Percentiles rank a stretch among this genome's conserved stretches.
Conservation (phyloP, 2,888 invertebrate genomes). For the Holacanthella duospinosa region DNA sequence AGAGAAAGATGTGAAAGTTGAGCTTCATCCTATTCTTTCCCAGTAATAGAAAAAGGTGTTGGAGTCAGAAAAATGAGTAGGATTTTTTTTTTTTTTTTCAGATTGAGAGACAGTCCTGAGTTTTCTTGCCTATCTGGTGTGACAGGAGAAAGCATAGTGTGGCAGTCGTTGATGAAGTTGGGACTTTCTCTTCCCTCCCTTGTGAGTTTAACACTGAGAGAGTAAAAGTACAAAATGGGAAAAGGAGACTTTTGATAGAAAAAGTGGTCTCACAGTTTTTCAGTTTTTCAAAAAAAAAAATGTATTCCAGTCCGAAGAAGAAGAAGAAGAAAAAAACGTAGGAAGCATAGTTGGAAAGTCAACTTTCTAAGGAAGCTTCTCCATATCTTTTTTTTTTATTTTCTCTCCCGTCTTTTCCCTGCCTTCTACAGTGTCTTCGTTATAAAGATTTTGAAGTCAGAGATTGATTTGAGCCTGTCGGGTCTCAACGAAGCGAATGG, state of each 20-base stretch:
- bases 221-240: slow-evolving; percentile 1
- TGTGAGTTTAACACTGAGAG: slow-evolving; percentile 6
- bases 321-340: slow-evolving; percentile 6
- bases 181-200: slow-evolving; percentile 9
- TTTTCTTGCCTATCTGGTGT: no score
- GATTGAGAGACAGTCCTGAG: not conserved
- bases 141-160: not conserved
- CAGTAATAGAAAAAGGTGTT: not conserved
- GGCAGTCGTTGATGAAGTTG: slow-evolving; percentile 8
- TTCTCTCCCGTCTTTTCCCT: not conserved
- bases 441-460: slow-evolving; percentile 8
- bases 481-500: slow-evolving; percentile 16
- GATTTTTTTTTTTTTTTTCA: not conserved
- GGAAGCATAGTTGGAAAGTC: no score
- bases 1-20: not conserved
- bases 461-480: slow-evolving; percentile 22
- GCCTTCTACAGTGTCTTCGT: not conserved
- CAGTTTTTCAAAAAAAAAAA: not conserved
- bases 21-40: no score
- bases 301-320: not conserved
- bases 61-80: not conserved
- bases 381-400: slow-evolving; percentile 2
- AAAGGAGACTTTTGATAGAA: not conserved
- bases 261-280: not conserved
- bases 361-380: no score